Base-by-base conservation (phyloP, 2,797 vertebrate species). In the Labroides dimidiatus region DNA sequence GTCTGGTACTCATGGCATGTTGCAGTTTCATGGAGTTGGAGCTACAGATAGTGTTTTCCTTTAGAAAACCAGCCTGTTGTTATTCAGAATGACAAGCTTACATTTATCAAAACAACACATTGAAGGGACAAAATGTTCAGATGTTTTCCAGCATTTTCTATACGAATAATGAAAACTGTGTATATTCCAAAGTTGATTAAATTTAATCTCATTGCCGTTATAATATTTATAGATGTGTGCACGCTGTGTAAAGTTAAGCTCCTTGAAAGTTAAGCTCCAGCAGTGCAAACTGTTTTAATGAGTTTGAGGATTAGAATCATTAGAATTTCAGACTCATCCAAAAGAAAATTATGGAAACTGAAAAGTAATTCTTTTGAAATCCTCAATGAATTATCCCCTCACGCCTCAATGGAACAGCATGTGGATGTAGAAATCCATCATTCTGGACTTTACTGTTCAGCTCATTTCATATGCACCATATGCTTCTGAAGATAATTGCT, bases 281-380 rank as follows among this genome's bases (percentile, higher is more conserved):
- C 70, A 60, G 50, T 60, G 43, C 72, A 82, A 86, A 84, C 20
- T 65, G 47, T 77, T 85, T 84, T 85, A 90, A 91, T 87, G 77
- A 89, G 81, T 87, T 85, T 77, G 73, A 82, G 84, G 89, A 90
- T 89, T 85, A 87, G 49, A 84, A 83, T 77, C 60, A 85, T 86
- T 54, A 58, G 55, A 82, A 81, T 84, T 87, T 84, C 65, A 84
- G 73, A 59, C 76, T 78, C 64, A 76, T 77, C 63, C 52, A 68
- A 69, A 72, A 63, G 50, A 27, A 85, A 90, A 78, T 79, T 69
- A 78, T 75, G 58, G 72, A 72, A 86, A 78, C 66, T 66, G 66
- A 73, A 82, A 86, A 88, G 54, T 74, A 86, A 85, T 78, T 88
- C 71, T 65, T 49, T 65, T 64, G 23, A 82, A 85, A 88, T 80